Conservation (phyloP, 2,113 vertebrate genomes). For the Cryptomyrus ogoouensis region DNA sequence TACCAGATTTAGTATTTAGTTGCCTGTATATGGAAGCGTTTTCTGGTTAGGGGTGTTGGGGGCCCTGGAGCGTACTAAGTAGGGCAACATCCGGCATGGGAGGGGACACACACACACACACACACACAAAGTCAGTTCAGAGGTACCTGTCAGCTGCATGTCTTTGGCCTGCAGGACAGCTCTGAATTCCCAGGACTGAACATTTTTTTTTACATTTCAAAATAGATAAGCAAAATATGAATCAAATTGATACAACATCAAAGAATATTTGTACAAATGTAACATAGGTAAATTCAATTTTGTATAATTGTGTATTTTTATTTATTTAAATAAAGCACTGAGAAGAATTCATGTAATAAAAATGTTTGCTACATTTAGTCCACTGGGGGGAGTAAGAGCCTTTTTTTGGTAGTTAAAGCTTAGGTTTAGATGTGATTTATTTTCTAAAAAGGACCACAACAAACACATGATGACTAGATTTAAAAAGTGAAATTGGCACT, state of each 20-base stretch:
- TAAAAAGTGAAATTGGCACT: not conserved
- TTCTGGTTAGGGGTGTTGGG: not conserved
- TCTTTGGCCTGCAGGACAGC: not conserved
- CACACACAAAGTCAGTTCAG: no score
- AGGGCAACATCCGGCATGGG: not conserved
- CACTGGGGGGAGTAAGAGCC: conserved; percentile 21
- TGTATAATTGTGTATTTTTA: not conserved
- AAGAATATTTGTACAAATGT: not conserved
- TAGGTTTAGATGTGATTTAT: not conserved
- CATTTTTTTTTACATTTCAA: no score
- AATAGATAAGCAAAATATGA: no score
- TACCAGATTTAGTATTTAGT: no score
- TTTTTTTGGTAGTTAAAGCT: not conserved
- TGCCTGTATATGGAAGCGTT: not conserved
- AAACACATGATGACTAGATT: not conserved
- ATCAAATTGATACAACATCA: not conserved
- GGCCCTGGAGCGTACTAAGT: not conserved
- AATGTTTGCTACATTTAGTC: not conserved
- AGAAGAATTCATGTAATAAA: not conserved
- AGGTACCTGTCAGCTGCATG: no score
- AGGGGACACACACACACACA: no score
- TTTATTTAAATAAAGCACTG: not conserved
- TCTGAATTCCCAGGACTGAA: no score
- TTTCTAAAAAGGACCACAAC: not conserved
- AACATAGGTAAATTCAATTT: not conserved